These are phyloP conservation scores for Apeira syringaria DNA, from an alignment of 2,888 invertebrate genomes.

Conservation along the genomic window DNA sequence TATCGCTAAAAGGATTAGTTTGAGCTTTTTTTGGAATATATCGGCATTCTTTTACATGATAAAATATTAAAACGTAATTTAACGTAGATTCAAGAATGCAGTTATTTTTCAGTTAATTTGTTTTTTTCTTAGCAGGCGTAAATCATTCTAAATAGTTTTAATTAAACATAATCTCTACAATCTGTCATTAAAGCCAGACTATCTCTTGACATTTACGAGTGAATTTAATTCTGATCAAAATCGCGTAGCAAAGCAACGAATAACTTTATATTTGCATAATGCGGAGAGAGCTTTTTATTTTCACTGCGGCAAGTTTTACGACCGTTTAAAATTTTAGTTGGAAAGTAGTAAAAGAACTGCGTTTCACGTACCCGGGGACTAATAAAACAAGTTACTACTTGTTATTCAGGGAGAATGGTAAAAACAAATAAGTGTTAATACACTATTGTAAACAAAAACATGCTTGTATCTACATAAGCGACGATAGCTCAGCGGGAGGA, in stretches of 20 bases:
- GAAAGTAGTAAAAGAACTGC: conserved; percentile 9
- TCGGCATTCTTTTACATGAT: too few species aligned
- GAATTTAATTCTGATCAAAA: conserved; percentile 3
- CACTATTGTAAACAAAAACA: too few species aligned
- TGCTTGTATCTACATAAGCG: too few species aligned
- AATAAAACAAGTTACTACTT: conserved; percentile 2
- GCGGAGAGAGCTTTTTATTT: conserved; percentile 8
- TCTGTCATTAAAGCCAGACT: background rate
- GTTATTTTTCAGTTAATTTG: too few species aligned
- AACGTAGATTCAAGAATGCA: too few species aligned
- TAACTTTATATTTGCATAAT: conserved; percentile 8
- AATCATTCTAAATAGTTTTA: too few species aligned
- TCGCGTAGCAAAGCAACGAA: conserved; percentile 2
- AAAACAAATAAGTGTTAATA: background rate
- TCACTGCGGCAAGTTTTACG: conserved; percentile 12
- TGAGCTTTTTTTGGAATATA: too few species aligned
- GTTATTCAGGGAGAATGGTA: background rate
- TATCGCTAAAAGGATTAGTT: too few species aligned
- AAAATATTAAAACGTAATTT: too few species aligned
- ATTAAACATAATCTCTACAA: background rate
- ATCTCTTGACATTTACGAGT: background rate
- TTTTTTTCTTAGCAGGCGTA: too few species aligned
- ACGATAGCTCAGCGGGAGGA: too few species aligned
- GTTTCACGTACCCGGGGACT: background rate
- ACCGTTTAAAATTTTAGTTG: conserved; percentile 17